These are phyloP conservation scores for Bucorvus abyssinicus DNA, from an alignment of 2,797 vertebrate genomes.

Conservation along the genomic window DNA sequence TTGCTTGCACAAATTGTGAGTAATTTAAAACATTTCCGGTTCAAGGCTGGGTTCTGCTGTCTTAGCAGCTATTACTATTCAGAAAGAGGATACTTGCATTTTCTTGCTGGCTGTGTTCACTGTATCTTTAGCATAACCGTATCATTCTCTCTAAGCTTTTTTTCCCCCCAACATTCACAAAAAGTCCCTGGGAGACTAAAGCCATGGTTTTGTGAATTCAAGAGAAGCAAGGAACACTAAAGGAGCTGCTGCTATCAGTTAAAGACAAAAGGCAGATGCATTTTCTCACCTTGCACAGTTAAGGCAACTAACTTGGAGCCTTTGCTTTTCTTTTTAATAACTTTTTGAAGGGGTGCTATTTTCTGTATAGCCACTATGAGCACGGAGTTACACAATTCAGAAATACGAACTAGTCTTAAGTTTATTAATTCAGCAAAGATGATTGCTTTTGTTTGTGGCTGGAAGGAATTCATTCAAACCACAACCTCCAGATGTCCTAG, in stretches of 20 bases:
- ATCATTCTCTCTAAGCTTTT: not conserved
- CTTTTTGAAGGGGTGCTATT: not conserved
- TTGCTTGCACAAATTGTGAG: not conserved
- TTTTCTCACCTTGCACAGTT: not conserved
- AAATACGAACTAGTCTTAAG: not conserved
- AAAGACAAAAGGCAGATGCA: not conserved
- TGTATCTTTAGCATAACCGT: not conserved
- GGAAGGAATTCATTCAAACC: not conserved
- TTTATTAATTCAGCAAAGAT: conserved; percentile 23
- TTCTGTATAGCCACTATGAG: not conserved
- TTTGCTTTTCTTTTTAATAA: not conserved
- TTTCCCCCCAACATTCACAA: not conserved
- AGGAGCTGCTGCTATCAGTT: not conserved
- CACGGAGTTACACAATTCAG: not conserved
- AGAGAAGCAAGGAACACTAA: not conserved
- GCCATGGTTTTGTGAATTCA: not conserved
- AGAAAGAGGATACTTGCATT: not conserved
- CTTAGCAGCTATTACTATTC: not conserved
- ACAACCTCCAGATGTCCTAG: not conserved
- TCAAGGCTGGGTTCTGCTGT: not conserved
- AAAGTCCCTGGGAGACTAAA: not conserved
- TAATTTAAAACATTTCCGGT: not conserved
- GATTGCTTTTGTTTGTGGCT: not conserved
- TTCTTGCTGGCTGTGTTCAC: not conserved
- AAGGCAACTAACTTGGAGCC: not conserved